phyloP scores from a whole-genome alignment of 2,113 vertebrate species.

The Paedocypris sp. region DNA sequence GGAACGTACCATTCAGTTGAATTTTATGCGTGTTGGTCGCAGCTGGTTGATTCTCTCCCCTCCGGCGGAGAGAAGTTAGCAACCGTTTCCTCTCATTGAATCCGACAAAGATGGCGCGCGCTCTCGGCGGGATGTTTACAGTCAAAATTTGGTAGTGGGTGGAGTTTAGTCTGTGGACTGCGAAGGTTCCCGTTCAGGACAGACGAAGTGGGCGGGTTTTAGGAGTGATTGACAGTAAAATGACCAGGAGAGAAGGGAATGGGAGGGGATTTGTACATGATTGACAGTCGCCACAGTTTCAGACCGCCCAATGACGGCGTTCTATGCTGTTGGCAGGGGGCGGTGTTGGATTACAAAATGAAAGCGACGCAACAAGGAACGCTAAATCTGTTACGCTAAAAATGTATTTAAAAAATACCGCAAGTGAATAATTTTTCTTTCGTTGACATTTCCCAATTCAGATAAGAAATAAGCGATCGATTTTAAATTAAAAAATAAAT shows the following conservation, averaged over 20 bases:
- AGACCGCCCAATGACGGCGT: background rate
- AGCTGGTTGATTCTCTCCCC: slow-evolving; percentile 48
- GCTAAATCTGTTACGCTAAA: too few relatives aligned
- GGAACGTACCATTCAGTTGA: slow-evolving; percentile 25
- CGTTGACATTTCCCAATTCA: too few relatives aligned
- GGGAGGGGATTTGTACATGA: background rate
- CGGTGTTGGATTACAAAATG: slow-evolving; percentile 32
- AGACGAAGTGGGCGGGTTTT: too few relatives aligned
- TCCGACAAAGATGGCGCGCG: slow-evolving; percentile 67
- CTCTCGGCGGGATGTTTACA: slow-evolving; percentile 67
- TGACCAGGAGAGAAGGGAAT: slow-evolving; percentile 38
- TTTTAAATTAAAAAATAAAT: too few relatives aligned
- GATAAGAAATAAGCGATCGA: too few relatives aligned
- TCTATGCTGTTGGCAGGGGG: slow-evolving; percentile 23
- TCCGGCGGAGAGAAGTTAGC: slow-evolving; percentile 36
- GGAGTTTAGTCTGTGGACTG: slow-evolving; percentile 32
- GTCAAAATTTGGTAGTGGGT: slow-evolving; percentile 58
- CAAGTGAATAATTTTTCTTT: too few relatives aligned
- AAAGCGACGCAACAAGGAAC: background rate
- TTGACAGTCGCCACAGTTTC: background rate
- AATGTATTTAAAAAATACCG: too few relatives aligned
- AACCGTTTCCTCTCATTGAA: slow-evolving; percentile 57
- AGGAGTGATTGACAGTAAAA: background rate
- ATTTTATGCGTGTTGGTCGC: slow-evolving; percentile 24
- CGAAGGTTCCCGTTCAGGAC: too few relatives aligned